These are phyloP conservation scores for Enteromius trimaculatus DNA, from an alignment of 2,797 vertebrate genomes.

Conservation along the genomic window DNA sequence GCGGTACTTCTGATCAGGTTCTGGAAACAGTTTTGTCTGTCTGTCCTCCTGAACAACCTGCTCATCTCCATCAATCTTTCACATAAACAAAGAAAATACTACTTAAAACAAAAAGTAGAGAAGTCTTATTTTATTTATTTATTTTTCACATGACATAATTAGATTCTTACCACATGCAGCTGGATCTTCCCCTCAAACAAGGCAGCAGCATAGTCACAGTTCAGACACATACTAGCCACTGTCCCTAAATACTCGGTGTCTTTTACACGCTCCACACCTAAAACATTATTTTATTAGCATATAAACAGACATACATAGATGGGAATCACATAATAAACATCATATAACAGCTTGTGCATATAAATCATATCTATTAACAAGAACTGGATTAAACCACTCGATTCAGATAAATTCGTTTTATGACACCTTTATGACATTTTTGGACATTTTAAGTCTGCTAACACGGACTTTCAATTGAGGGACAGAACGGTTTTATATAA, in stretches of 20 bases:
- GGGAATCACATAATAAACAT: background rate
- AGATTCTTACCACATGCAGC: slow-evolving; percentile 88
- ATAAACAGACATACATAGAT: background rate
- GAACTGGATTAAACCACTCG: background rate
- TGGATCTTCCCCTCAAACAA: slow-evolving; percentile 97
- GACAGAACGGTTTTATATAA: no score
- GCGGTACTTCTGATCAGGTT: slow-evolving; percentile 83
- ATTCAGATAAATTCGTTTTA: background rate
- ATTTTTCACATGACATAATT: slow-evolving; percentile 5
- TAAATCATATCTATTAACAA: background rate
- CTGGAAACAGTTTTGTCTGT: slow-evolving; percentile 93
- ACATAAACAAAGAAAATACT: slow-evolving; percentile 18
- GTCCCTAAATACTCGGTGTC: slow-evolving; percentile 95
- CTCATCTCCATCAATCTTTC: slow-evolving; percentile 90
- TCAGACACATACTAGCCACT: slow-evolving; percentile 88
- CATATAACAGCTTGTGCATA: background rate
- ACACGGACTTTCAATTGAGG: background rate
- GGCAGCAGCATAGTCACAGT: slow-evolving; percentile 92
- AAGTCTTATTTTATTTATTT: background rate
- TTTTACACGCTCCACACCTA: slow-evolving; percentile 89
- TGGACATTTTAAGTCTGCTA: background rate
- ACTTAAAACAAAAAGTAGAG: background rate
- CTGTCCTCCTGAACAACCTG: slow-evolving; percentile 85
- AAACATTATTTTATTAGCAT: slow-evolving; percentile 29
- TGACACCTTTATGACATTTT: background rate